phyloP scores from a whole-genome alignment of 2,113 vertebrate genomes.

The Cavia aperea region DNA sequence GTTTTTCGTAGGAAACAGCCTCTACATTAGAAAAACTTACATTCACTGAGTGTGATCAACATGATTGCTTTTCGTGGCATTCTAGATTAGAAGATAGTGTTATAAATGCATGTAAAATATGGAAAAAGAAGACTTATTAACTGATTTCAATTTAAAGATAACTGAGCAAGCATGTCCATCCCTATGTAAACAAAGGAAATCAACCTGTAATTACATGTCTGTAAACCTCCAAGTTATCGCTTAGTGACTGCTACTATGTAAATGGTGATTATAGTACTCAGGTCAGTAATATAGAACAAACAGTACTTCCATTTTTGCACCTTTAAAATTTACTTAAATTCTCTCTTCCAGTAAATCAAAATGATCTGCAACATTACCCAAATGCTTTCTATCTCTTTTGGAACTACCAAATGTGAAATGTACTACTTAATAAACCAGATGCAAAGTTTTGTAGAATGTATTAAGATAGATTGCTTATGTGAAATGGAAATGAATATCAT shows the following conservation, averaged over 20 bases:
- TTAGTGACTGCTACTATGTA: not conserved
- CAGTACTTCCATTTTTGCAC: not conserved
- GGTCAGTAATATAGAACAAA: slow-evolving; percentile 28
- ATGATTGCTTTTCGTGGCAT: not conserved
- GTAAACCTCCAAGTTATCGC: not conserved
- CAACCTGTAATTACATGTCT: not conserved
- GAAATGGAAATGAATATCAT: slow-evolving; percentile 72
- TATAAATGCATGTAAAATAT: not conserved
- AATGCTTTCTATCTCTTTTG: slow-evolving; percentile 54
- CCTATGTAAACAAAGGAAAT: not conserved
- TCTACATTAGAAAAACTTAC: not conserved
- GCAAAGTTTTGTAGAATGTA: slow-evolving; percentile 60
- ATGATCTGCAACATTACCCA: slow-evolving; percentile 61
- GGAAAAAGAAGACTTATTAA: not conserved
- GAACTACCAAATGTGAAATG: slow-evolving; percentile 55
- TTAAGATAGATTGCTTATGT: slow-evolving; percentile 73
- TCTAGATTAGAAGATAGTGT: not conserved
- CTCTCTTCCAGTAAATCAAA: slow-evolving; percentile 57
- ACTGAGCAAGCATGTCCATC: not conserved
- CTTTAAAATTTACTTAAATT: slow-evolving; percentile 58
- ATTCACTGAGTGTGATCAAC: not conserved
- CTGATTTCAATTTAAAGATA: not conserved
- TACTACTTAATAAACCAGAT: slow-evolving; percentile 67
- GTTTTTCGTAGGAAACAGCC: not conserved
- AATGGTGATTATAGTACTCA: not conserved